phyloP scores from a whole-genome alignment of 2,888 invertebrate genomes.

The Pyrrhia umbra region DNA sequence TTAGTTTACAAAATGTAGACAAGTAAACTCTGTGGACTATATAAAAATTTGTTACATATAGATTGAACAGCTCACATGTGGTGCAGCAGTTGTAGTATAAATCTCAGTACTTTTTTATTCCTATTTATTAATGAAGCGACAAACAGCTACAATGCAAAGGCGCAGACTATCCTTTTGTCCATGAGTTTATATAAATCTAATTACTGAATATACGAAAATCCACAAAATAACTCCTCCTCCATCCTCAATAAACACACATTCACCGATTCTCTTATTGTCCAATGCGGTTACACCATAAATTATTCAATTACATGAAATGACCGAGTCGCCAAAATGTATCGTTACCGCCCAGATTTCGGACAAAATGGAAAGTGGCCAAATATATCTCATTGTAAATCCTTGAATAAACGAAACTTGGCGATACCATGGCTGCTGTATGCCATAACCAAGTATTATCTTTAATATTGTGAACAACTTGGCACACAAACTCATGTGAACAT shows the following conservation, averaged over 20 bases:
- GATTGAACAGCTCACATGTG: too few relatives aligned
- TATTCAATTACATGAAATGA: constrained; percentile 49
- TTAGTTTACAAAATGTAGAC: too few relatives aligned
- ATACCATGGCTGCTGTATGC: constrained; percentile 50
- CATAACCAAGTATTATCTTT: constrained; percentile 55
- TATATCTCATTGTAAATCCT: constrained; percentile 61
- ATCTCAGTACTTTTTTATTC: background rate
- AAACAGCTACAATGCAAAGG: background rate
- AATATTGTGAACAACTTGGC: constrained; percentile 59
- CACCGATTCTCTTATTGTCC: constrained; percentile 1
- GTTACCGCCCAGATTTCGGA: constrained; percentile 24
- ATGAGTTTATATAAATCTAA: background rate
- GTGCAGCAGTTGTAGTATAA: too few relatives aligned
- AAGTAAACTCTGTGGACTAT: too few relatives aligned
- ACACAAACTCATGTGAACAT: constrained; percentile 38
- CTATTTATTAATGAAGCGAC: background rate
- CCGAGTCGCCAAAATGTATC: constrained; percentile 46
- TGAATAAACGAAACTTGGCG: constrained; percentile 59
- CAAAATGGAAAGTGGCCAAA: constrained; percentile 75
- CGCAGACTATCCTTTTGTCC: background rate
- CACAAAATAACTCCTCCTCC: background rate
- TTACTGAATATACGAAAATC: background rate
- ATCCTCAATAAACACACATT: background rate
- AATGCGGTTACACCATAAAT: constrained; percentile 49
- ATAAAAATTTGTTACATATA: too few relatives aligned